A percentile compares a stretch with the other conserved stretches of the same genome.
These are phyloP conservation scores for Rugalucina vietnamica DNA, from an alignment of 2,888 invertebrate species.

Conservation along the genomic window DNA sequence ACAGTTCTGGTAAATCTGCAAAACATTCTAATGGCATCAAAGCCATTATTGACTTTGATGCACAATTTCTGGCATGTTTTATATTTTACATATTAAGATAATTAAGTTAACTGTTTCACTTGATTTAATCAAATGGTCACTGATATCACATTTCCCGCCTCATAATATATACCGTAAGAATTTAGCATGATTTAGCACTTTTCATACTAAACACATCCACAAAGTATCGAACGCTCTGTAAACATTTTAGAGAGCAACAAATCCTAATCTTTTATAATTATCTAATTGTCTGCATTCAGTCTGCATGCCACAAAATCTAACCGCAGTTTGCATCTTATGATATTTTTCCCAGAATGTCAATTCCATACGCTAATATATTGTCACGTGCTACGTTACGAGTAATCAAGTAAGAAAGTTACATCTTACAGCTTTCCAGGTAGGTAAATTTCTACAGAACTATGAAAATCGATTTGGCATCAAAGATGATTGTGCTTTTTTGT, in stretches of 20 bases:
- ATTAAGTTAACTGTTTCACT: not conserved
- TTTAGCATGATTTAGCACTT: not conserved
- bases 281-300: not conserved
- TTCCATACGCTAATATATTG: not conserved
- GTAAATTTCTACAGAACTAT: not conserved
- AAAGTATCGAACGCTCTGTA: not conserved
- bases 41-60: not conserved
- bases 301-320: not conserved
- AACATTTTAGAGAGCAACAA: not conserved
- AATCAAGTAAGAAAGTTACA: not conserved
- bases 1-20: conserved; percentile 1
- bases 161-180: no score
- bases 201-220: not conserved
- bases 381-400: not conserved
- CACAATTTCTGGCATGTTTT: not conserved
- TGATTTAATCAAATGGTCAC: not conserved
- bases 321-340: not conserved
- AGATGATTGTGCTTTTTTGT: not conserved
- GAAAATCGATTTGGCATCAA: not conserved
- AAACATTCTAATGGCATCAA: not conserved
- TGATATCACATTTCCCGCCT: not conserved
- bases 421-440: not conserved
- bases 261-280: not conserved
- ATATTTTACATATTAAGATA: not conserved
- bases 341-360: not conserved